Evolutionary conservation across 2,113 vertebrate species (phyloP).

Genomic region (Xenopus laevis): DNA sequence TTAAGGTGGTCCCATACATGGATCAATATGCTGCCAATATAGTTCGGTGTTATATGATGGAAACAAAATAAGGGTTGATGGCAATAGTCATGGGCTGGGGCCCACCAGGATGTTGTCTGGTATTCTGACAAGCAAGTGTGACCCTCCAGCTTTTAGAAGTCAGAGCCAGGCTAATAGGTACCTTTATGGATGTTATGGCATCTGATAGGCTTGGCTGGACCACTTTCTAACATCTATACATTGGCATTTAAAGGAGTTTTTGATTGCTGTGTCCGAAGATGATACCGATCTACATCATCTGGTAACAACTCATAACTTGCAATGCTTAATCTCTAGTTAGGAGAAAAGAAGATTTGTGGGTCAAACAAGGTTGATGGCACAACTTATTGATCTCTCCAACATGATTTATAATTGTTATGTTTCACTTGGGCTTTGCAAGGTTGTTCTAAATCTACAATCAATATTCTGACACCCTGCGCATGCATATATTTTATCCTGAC

Average conservation of each 20-base stretch:
- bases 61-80: no score
- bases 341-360: slow-evolving; percentile 25
- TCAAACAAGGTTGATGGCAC: slow-evolving; percentile 28
- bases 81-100: no score
- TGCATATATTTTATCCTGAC: slow-evolving; percentile 14
- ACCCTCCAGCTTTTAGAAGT: no score
- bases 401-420: slow-evolving; percentile 32
- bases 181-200: no score
- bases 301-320: background rate
- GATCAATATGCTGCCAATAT: no score
- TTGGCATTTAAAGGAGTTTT: background rate
- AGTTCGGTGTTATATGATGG: no score
- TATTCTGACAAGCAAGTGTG: no score
- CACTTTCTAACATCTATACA: no score
- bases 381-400: slow-evolving; percentile 34
- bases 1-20: no score
- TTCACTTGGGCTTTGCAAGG: slow-evolving; percentile 29
- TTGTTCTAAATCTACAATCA: slow-evolving; percentile 29
- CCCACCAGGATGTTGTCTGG: no score
- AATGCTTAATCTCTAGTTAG: slow-evolving; percentile 7
- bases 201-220: no score
- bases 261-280: background rate
- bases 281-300: background rate
- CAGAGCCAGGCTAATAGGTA: no score
- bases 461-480: slow-evolving; percentile 23